Evolutionary conservation across 2,888 invertebrate species (phyloP), one percentile per base, ranked within the genome.

Genomic region (Hirudinaria manillensis): DNA sequence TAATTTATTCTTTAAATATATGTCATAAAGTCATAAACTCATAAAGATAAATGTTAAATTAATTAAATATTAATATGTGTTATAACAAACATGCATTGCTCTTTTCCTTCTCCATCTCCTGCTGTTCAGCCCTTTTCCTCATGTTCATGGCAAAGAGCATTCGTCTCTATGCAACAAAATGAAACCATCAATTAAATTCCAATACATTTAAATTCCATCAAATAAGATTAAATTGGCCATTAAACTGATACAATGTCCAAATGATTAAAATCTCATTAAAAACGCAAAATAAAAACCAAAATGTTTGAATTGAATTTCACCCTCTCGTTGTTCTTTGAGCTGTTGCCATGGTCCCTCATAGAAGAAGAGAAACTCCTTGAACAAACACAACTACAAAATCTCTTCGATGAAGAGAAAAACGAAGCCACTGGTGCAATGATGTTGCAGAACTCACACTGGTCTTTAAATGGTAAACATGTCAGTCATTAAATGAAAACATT

Each of bases 351-450:
- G 53, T 78, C 78, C 72, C 79, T 80, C 76, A 72, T 78, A 65
- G 76, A 76, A 72, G 79, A 71, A 53, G 77, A 68, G 75, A 73
- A 78, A 53, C 76, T 82, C 34, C 91, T 87, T 13, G 92, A 91
- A 85, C 92, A 92, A 29, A 90, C 89, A 87, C 92, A 89, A 83
- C 92, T 92, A 84, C 92, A 93, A 85, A 91, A 92, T 78, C 91
- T 88, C 77, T 92, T 89, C 79, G 92, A 91, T 84, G 91, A 90
- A 21, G 92, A 92, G 83, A 92, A 92, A 86, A 93, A 93, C 21
- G 92, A 91, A 84, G 92, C 92, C 82, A 92, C 92, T 38, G 92
- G 92, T 71, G 92, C 93, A 79, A 92, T 91, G 27, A 91, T 90
- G 70, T 92, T 92, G 85, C 93, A 93, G 84, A 91, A 90, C 85